Percentiles rank a stretch among this genome's conserved stretches.
Evolutionary conservation across 2,888 invertebrate species (phyloP).

Genomic region (Conistra vaccinii): DNA sequence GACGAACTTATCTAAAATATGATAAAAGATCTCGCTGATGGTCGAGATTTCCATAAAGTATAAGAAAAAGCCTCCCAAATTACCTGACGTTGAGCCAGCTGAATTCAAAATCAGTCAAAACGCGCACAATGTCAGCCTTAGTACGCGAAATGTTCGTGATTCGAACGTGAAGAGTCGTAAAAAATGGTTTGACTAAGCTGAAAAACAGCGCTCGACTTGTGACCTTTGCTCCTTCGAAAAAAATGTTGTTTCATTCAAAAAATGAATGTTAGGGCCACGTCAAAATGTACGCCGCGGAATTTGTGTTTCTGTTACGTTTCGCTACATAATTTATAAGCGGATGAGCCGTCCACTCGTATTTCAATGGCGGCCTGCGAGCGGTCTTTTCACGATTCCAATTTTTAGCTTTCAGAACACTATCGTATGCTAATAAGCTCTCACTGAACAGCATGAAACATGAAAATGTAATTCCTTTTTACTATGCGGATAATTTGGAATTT

Average conservation of each 20-base stretch:
- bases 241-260: slow-evolving; percentile 61
- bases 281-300: slow-evolving; percentile 70
- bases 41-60: slow-evolving; percentile 58
- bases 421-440: slow-evolving; percentile 83
- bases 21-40: slow-evolving; percentile 44
- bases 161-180: slow-evolving; percentile 39
- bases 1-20: slow-evolving; percentile 45
- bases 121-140: slow-evolving; percentile 43
- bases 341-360: slow-evolving; percentile 79
- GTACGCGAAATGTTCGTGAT: slow-evolving; percentile 43
- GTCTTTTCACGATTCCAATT: slow-evolving; percentile 78
- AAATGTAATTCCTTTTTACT: slow-evolving; percentile 62
- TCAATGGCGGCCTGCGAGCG: slow-evolving; percentile 75
- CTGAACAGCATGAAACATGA: slow-evolving; percentile 70
- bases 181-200: slow-evolving; percentile 55
- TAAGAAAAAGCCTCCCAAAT: slow-evolving; percentile 57
- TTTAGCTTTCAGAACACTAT: slow-evolving; percentile 80
- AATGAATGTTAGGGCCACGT: slow-evolving; percentile 65
- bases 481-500: slow-evolving; percentile 42
- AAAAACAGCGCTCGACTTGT: slow-evolving; percentile 54
- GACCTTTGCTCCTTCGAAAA: slow-evolving; percentile 56
- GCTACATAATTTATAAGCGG: slow-evolving; percentile 83
- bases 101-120: slow-evolving; percentile 64
- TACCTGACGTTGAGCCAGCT: slow-evolving; percentile 61
- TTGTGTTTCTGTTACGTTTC: slow-evolving; percentile 75